Evolutionary conservation across 1,140 invertebrate species (phyloP), one percentile per base, ranked within the genome.

Genomic region (Microplitis mediator): DNA sequence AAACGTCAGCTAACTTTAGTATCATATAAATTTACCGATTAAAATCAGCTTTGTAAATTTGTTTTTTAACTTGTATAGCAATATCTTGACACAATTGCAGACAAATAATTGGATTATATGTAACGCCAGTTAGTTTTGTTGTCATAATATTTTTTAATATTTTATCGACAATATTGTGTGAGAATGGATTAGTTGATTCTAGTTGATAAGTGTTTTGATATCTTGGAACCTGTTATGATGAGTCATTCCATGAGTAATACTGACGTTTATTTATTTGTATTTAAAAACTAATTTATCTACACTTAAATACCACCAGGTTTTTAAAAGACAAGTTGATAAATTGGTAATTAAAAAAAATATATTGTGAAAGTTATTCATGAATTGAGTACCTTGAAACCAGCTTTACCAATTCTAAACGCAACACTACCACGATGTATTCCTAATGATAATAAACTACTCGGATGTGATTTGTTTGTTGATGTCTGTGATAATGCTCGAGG

Each of bases 161-260:
- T 61, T 69, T 75, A 45, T 82, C 81, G 4, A 79, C 78, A 0
- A 73, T 50, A 54, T 78, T 71, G 5, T n/a, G 56, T 0, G 74
- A 74, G n/a, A 81, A 81, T 1, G 75, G 76, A 58, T 78, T 74
- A 11, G 62, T 60, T 36, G 81, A 66, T 11, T 77, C 63, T 0
- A 84, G 66, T 4, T 77, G 74, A 74, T 82, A 84, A 54, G 76
- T 82, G 66, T 84, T 84, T 70, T 81, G 77, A 51, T 80, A 83
- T 74, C 39, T 76, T 54, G 80, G 80, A 1, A 77, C 72, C 82
- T 81, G n/a, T 69, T 31, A 11, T 9, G 13, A 8, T 11, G 13
- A 14, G 13, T 32, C 6, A 39, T 35, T 36, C 32, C 11, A 6
- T 13, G 14, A 67, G 5, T 52, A n/a, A 31, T 45, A 45, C 39